Percentiles rank a stretch among this genome's conserved stretches.
phyloP scores from a whole-genome alignment of 2,797 vertebrate genomes.

The Euthynnus affinis region DNA sequence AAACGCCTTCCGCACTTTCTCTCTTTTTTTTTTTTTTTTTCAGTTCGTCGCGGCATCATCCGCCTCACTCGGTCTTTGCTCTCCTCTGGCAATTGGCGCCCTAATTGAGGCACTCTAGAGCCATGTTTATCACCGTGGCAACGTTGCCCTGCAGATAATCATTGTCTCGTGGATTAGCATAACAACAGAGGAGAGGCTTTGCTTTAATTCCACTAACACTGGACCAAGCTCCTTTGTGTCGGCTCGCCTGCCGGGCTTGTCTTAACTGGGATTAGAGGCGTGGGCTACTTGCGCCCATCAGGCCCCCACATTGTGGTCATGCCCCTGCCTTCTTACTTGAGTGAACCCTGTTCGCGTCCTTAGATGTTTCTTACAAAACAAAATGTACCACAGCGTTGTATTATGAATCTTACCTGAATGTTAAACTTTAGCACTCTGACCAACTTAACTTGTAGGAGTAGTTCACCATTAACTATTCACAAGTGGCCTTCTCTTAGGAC shows the following conservation, averaged over 20 bases:
- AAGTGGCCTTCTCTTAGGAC: neutral
- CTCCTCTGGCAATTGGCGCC: constrained; percentile 56
- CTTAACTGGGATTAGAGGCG: constrained; percentile 81
- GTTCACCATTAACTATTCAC: constrained; percentile 3
- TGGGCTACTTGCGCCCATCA: constrained; percentile 36
- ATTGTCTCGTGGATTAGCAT: constrained; percentile 84
- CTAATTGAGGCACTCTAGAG: constrained; percentile 79
- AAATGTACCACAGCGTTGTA: constrained; percentile 10
- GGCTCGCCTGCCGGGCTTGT: constrained; percentile 69
- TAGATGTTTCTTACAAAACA: constrained; percentile 16
- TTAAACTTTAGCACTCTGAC: neutral
- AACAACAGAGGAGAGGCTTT: constrained; percentile 83
- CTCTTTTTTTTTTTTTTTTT: too few relatives aligned
- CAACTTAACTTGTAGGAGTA: neutral
- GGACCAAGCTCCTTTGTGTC: constrained; percentile 77
- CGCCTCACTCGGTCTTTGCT: constrained; percentile 52
- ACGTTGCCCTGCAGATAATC: constrained; percentile 80
- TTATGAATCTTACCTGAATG: neutral
- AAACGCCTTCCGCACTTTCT: constrained; percentile 14
- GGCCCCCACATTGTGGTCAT: constrained; percentile 42
- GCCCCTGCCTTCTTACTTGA: constrained; percentile 28
- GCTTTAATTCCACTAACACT: constrained; percentile 82
- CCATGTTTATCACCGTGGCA: constrained; percentile 80
- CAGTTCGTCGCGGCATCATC: constrained; percentile 26
- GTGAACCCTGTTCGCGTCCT: constrained; percentile 38